Evolutionary conservation across 2,888 invertebrate genomes (phyloP).

Genomic region (Drosophila kuntzei): DNA sequence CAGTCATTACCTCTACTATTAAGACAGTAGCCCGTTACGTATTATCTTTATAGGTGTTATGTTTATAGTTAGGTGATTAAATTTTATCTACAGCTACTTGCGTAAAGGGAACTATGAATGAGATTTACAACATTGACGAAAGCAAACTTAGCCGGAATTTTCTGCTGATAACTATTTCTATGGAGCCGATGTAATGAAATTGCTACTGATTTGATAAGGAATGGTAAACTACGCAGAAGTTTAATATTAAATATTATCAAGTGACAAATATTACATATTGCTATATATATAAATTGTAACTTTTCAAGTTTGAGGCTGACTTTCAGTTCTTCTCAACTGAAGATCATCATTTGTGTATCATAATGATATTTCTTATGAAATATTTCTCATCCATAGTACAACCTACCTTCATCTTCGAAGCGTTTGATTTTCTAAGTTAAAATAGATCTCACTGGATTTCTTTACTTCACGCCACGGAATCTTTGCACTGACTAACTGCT

Average conservation of each 20-base stretch:
- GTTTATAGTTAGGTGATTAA: conserved; percentile 1
- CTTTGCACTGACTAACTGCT: conserved; percentile 20
- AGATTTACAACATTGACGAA: not conserved
- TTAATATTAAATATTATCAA: conserved; percentile 15
- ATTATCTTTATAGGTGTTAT: conserved; percentile 11
- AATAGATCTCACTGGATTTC: not conserved
- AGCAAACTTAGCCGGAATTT: not conserved
- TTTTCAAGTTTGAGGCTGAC: conserved; percentile 20
- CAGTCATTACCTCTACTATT: not conserved
- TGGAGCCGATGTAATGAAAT: too few relatives aligned
- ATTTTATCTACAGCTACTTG: conserved; percentile 6
- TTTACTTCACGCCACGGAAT: conserved; percentile 1
- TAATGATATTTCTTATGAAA: not conserved
- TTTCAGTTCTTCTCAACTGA: conserved; percentile 12
- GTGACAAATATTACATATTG: not conserved
- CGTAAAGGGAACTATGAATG: conserved; percentile 13
- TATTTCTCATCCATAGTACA: not conserved
- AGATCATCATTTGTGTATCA: not conserved
- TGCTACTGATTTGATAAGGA: too few relatives aligned
- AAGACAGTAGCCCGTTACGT: conserved; percentile 13
- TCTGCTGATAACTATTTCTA: not conserved
- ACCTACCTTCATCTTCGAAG: conserved; percentile 44
- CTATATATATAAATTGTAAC: not conserved
- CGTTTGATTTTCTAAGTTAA: conserved; percentile 42
- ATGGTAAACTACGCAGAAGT: conserved; percentile 12